These are phyloP conservation scores for Acanthaster planci DNA, from an alignment of 35 echinoderm and acorn worm genomes.

Conservation along the genomic window DNA sequence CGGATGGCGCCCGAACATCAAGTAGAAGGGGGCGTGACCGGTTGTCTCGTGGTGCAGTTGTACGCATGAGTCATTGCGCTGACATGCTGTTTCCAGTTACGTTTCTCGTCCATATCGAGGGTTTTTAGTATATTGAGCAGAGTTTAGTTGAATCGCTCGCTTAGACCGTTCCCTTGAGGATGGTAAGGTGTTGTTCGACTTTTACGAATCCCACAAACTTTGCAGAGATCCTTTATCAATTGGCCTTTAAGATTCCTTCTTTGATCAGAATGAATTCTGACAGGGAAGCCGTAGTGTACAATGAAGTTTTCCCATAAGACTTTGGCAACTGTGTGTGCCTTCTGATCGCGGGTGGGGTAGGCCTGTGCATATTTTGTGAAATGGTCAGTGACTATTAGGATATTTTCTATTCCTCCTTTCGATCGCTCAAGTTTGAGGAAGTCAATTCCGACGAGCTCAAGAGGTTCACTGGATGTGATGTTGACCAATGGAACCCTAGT, in stretches of 20 bases:
- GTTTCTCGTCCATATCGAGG: too few species aligned
- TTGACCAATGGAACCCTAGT: conserved; percentile 13
- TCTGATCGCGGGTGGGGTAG: conserved; percentile 60
- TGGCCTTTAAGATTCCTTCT: conserved; percentile 52
- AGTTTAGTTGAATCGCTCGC: conserved; percentile 31
- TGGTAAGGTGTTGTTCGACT: conserved; percentile 74
- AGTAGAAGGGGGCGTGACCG: conserved; percentile 44
- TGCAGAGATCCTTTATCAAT: conserved; percentile 45
- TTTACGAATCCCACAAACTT: conserved; percentile 39
- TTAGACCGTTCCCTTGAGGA: conserved; percentile 65
- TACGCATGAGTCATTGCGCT: conserved; percentile 55
- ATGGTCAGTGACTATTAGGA: conserved; percentile 69
- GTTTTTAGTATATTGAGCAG: conserved; percentile 51
- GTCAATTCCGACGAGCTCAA: too few species aligned
- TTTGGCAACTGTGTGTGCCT: conserved; percentile 52
- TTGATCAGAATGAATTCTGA: conserved; percentile 56
- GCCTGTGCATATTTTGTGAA: conserved; percentile 73
- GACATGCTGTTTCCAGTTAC: conserved; percentile 51
- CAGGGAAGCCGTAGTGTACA: conserved; percentile 58
- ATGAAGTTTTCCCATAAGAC: conserved; percentile 35
- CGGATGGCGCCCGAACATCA: conserved; percentile 50
- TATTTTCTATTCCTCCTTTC: conserved; percentile 52
- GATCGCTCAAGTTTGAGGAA: conserved; percentile 46
- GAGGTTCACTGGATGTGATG: neutral
- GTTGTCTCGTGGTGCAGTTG: conserved; percentile 47